Conservation (phyloP, 2,113 vertebrate genomes). For the Cranoglanis bouderius region DNA sequence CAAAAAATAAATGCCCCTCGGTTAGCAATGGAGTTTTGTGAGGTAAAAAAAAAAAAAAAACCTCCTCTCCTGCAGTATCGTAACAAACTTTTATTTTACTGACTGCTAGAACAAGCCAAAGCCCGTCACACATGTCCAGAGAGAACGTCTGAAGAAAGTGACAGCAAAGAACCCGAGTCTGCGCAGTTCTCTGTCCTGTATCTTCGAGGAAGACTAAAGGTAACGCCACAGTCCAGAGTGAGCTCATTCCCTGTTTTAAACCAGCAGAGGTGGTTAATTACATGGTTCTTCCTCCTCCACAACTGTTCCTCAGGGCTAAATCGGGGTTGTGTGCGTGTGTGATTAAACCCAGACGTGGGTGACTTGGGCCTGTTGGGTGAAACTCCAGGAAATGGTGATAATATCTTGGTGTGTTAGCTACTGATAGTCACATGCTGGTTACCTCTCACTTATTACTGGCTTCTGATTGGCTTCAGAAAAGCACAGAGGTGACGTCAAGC, state of each 20-base stretch:
- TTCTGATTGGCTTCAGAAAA: not conserved
- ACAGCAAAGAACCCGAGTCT: conserved; percentile 23
- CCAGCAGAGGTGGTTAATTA: conserved; percentile 51
- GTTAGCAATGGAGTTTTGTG: not conserved
- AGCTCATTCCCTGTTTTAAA: conserved; percentile 42
- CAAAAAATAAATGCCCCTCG: not conserved
- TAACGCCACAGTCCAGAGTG: conserved; percentile 25
- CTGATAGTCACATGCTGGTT: conserved; percentile 35
- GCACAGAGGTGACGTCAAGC: not conserved
- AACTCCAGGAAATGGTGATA: conserved; percentile 20
- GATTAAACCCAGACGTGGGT: conserved; percentile 29
- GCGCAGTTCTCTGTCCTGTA: not conserved
- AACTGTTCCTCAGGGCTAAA: conserved; percentile 44
- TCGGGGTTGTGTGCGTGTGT: conserved; percentile 15
- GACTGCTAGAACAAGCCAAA: conserved; percentile 5
- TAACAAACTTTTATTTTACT: not conserved
- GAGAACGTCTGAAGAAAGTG: conserved; percentile 23
- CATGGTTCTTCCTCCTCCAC: conserved; percentile 36
- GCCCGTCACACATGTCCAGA: not conserved
- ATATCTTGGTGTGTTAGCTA: conserved; percentile 21
- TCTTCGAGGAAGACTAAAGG: conserved; percentile 10
- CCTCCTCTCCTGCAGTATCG: not conserved
- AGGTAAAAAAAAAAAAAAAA: not conserved
- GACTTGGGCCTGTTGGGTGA: conserved; percentile 27
- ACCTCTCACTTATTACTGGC: conserved; percentile 11